Percentiles rank a stretch among this genome's conserved stretches.
These are phyloP conservation scores for Semnornis frantzii DNA, from an alignment of 2,113 vertebrate genomes.

Conservation along the genomic window DNA sequence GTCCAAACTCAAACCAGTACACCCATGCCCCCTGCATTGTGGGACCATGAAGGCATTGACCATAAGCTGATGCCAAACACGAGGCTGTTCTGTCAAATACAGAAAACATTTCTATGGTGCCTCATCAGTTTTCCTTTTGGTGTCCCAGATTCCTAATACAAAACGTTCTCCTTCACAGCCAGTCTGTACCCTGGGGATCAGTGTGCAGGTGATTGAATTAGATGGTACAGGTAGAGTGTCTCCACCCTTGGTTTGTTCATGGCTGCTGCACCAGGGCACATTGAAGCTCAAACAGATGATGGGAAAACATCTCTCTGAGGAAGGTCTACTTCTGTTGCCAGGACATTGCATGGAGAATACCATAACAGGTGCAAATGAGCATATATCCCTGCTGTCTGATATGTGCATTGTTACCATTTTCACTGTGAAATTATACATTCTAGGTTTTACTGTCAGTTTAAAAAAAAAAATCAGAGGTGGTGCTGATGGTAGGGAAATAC, in stretches of 20 bases:
- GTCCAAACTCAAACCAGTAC: too few relatives aligned
- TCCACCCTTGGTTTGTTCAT: accelerated
- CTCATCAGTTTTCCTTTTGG: background rate
- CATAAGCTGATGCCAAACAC: background rate
- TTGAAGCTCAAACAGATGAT: background rate
- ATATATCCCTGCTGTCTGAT: background rate
- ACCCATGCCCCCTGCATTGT: accelerated
- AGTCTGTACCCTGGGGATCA: background rate
- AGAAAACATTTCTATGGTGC: background rate
- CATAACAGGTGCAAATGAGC: background rate
- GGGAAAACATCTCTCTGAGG: background rate
- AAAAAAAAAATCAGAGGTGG: background rate
- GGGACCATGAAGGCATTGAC: background rate
- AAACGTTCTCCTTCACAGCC: background rate
- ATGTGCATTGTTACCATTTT: background rate
- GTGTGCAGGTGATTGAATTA: accelerated
- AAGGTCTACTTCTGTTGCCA: background rate
- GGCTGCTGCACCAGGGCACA: background rate
- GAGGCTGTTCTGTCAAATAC: background rate
- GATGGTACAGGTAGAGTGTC: accelerated
- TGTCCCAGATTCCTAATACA: background rate
- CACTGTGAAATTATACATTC: background rate
- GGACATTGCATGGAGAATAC: background rate
- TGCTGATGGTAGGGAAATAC: background rate
- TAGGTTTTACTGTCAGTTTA: background rate